Evolutionary conservation across 2,888 invertebrate genomes (phyloP).

Genomic region (Pterostichus madidus): DNA sequence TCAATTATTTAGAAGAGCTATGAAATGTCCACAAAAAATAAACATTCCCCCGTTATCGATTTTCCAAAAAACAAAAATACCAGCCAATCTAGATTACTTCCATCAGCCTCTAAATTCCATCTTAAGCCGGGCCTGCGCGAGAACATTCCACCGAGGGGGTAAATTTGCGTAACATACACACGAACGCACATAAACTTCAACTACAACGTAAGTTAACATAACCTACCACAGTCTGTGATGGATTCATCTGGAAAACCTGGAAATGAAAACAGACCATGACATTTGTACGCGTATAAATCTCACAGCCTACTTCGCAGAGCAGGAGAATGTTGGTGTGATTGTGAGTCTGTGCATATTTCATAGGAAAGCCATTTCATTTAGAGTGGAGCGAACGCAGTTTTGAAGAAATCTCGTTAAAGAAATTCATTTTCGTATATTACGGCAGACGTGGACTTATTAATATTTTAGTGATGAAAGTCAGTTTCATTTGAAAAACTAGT

Average conservation of each 20-base stretch:
- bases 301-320: conserved; percentile 17
- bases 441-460: conserved; percentile 12
- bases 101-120: background rate
- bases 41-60: too few relatives aligned
- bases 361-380: conserved; percentile 57
- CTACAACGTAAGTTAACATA: conserved; percentile 37
- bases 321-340: background rate
- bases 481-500: too few relatives aligned
- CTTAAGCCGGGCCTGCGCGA: background rate
- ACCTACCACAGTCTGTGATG: conserved; percentile 39
- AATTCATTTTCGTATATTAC: conserved; percentile 20
- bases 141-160: conserved; percentile 25
- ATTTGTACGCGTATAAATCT: conserved; percentile 62
- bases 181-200: conserved; percentile 59
- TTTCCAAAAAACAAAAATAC: background rate
- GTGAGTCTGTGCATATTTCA: conserved; percentile 8
- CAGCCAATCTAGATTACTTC: background rate
- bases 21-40: too few relatives aligned
- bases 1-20: too few relatives aligned
- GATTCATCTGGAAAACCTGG: conserved; percentile 57
- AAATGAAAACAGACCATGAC: conserved; percentile 64
- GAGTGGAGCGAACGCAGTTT: background rate
- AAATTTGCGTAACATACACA: conserved; percentile 49
- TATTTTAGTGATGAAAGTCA: conserved; percentile 18
- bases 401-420: conserved; percentile 20